These are phyloP conservation scores for Daboia siamensis DNA, from an alignment of 2,113 vertebrate genomes.

Conservation along the genomic window DNA sequence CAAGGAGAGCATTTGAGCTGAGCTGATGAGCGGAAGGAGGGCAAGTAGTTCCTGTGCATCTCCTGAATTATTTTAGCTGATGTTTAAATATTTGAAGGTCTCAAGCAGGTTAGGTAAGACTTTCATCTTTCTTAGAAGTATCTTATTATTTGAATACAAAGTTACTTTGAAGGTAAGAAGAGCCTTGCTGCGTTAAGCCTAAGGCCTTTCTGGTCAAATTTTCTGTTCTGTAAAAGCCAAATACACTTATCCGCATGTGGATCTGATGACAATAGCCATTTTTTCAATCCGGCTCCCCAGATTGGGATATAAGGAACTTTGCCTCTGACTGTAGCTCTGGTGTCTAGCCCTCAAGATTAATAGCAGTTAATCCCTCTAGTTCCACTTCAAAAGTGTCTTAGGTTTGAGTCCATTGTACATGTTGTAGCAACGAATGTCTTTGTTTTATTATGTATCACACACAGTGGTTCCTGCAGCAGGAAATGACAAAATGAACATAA, in stretches of 20 bases:
- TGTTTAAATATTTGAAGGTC: neutral
- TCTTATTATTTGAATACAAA: neutral
- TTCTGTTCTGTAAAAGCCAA: neutral
- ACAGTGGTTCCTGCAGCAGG: neutral
- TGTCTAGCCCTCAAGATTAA: neutral
- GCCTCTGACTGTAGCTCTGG: neutral
- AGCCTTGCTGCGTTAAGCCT: neutral
- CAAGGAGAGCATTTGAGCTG: neutral
- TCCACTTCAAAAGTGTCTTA: neutral
- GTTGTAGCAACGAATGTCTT: neutral
- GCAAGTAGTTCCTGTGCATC: neutral
- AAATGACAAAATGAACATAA: neutral
- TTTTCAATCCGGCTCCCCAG: neutral
- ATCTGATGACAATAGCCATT: neutral
- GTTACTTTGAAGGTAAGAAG: neutral
- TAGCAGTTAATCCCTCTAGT: neutral
- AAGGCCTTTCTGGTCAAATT: neutral
- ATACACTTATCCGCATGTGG: neutral
- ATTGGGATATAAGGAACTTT: neutral
- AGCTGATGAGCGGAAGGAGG: neutral
- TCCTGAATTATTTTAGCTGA: neutral
- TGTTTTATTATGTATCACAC: neutral
- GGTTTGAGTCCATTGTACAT: neutral
- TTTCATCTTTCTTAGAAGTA: neutral
- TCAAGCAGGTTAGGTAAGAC: neutral